phyloP scores from a whole-genome alignment of 2,797 vertebrate species.

The Lophotriccus pileatus region DNA sequence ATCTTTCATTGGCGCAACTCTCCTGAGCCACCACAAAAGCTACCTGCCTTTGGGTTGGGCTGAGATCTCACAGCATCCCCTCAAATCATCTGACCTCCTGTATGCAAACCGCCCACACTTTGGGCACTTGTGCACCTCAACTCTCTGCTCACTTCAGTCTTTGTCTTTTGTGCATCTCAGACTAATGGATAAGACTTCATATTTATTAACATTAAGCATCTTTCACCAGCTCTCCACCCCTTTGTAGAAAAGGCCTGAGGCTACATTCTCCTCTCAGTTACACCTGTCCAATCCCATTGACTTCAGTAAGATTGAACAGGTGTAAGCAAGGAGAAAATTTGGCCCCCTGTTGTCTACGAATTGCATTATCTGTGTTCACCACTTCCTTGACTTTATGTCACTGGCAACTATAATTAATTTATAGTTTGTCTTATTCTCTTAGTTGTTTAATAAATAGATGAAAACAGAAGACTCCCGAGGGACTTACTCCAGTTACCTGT shows the following conservation, averaged over 20 bases:
- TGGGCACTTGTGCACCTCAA: background rate
- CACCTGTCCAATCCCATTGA: conserved; percentile 62
- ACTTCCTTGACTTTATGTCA: conserved; percentile 42
- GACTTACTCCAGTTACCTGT: conserved; percentile 59
- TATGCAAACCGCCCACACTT: background rate
- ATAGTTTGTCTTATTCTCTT: conserved; percentile 66
- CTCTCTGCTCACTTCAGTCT: background rate
- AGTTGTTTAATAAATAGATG: conserved; percentile 71
- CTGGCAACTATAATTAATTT: conserved; percentile 65
- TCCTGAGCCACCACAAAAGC: background rate
- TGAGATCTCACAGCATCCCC: background rate
- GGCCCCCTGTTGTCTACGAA: conserved; percentile 57
- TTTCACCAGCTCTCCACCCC: conserved; percentile 40
- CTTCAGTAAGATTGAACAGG: conserved; percentile 58
- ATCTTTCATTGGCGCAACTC: background rate
- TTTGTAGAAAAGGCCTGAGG: conserved; percentile 50
- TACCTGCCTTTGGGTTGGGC: background rate
- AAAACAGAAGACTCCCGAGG: conserved; percentile 63
- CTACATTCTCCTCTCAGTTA: conserved; percentile 67
- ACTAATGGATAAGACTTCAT: conserved; percentile 42
- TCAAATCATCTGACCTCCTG: background rate
- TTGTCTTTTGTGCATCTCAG: background rate
- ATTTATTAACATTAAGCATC: conserved; percentile 57
- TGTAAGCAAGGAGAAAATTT: conserved; percentile 67
- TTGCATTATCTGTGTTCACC: conserved; percentile 47